Evolutionary conservation across 2,113 vertebrate genomes (phyloP).

Genomic region (Stomatorhinus ivindoensis): DNA sequence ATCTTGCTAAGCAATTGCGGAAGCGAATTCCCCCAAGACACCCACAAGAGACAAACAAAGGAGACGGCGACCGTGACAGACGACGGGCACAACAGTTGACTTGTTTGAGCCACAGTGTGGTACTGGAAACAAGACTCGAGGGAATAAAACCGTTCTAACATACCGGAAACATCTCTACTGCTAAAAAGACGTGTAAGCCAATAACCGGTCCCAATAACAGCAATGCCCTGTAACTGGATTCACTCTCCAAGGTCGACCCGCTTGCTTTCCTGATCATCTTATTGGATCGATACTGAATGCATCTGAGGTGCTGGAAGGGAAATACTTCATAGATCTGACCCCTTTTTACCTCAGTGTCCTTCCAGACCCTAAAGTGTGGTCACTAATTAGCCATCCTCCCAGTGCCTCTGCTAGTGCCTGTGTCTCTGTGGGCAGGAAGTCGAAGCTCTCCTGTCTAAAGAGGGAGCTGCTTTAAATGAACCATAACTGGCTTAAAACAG

Average conservation of each 20-base stretch:
- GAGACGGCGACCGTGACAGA: conserved; percentile 39
- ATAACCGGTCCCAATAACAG: neutral
- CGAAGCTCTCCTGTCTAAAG: neutral
- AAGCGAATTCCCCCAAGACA: conserved; percentile 37
- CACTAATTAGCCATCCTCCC: neutral
- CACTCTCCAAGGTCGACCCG: neutral
- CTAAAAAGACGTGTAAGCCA: neutral
- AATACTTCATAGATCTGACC: neutral
- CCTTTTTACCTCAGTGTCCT: neutral
- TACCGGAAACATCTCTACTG: neutral
- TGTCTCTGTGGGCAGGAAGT: neutral
- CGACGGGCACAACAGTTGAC: conserved; percentile 24
- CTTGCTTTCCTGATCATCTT: neutral
- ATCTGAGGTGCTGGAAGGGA: neutral
- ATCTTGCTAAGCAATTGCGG: conserved; percentile 46
- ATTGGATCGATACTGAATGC: neutral
- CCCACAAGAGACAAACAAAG: conserved; percentile 41
- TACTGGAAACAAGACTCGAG: neutral
- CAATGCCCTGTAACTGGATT: neutral
- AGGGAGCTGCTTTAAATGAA: neutral
- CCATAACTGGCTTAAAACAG: neutral
- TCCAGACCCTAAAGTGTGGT: neutral
- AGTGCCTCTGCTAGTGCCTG: neutral
- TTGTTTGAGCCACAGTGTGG: neutral
- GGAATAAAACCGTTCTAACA: neutral